phyloP scores from a whole-genome alignment of 1,140 invertebrate genomes.

The Pseudomyrmex gracilis region DNA sequence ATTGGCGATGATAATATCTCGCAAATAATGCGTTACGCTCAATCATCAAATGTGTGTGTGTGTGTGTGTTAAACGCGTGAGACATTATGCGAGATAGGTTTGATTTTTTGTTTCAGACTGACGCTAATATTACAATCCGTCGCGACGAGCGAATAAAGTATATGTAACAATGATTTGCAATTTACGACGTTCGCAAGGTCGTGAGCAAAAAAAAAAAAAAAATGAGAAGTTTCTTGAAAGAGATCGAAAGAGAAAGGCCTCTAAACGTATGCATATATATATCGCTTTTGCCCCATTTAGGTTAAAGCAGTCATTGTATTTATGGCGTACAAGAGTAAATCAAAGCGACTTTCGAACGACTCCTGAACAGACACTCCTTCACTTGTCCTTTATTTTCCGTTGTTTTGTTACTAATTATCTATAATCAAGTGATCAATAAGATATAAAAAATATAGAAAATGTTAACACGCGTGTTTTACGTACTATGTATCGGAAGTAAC shows the following conservation, averaged over 20 bases:
- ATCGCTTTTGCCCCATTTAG: neutral
- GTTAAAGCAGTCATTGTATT: constrained; percentile 2
- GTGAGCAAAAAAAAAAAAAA: neutral
- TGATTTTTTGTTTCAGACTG: neutral
- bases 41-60: neutral
- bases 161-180: neutral
- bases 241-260: constrained; percentile 46
- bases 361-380: neutral
- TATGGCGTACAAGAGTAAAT: neutral
- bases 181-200: neutral
- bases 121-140: constrained; percentile 9
- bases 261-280: constrained; percentile 10
- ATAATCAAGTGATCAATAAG: neutral
- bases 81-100: neutral
- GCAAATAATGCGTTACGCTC: neutral
- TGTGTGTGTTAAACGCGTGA: neutral
- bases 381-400: neutral
- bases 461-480: neutral
- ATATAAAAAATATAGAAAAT: neutral
- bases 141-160: neutral
- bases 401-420: neutral
- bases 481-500: constrained; percentile 22
- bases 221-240: neutral
- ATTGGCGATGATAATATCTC: constrained; percentile 3
- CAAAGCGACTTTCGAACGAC: constrained; percentile 14